Conservation (phyloP, 2,797 vertebrate species). For the Anableps anableps region DNA sequence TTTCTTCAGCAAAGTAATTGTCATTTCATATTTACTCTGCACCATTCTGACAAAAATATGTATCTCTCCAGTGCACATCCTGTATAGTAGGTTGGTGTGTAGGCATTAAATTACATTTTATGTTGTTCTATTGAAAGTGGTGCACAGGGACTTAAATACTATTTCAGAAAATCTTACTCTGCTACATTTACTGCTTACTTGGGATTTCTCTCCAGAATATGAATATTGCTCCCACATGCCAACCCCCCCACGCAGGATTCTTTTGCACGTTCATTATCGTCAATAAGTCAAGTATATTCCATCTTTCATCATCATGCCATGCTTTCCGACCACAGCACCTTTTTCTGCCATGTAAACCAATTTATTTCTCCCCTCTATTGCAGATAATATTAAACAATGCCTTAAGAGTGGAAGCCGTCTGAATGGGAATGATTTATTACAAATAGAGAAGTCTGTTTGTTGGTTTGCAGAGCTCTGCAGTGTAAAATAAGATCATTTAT, state of each 20-base stretch:
- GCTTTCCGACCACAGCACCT: constrained; percentile 70
- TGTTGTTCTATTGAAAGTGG: constrained; percentile 77
- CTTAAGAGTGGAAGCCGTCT: constrained; percentile 86
- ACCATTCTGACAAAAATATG: constrained; percentile 74
- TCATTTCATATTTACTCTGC: constrained; percentile 73
- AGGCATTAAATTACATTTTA: constrained; percentile 78
- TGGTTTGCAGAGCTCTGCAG: constrained; percentile 85
- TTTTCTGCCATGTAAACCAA: constrained; percentile 85
- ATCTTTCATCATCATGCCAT: constrained; percentile 80
- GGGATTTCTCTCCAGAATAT: constrained; percentile 77
- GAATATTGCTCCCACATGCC: constrained; percentile 75
- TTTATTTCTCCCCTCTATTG: constrained; percentile 81
- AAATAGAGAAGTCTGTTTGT: constrained; percentile 84
- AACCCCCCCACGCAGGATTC: constrained; percentile 64
- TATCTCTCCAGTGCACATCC: constrained; percentile 63
- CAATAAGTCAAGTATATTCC: constrained; percentile 85
- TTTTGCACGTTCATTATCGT: constrained; percentile 84
- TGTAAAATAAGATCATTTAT: constrained; percentile 91
- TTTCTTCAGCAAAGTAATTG: constrained; percentile 68
- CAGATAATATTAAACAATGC: constrained; percentile 89
- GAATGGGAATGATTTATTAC: constrained; percentile 90
- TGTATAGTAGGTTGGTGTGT: constrained; percentile 51
- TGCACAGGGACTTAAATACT: constrained; percentile 74
- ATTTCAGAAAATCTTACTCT: constrained; percentile 81
- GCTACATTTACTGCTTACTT: constrained; percentile 83